Conservation (phyloP, 1,140 invertebrate genomes). For the Drosophila sp. region DNA sequence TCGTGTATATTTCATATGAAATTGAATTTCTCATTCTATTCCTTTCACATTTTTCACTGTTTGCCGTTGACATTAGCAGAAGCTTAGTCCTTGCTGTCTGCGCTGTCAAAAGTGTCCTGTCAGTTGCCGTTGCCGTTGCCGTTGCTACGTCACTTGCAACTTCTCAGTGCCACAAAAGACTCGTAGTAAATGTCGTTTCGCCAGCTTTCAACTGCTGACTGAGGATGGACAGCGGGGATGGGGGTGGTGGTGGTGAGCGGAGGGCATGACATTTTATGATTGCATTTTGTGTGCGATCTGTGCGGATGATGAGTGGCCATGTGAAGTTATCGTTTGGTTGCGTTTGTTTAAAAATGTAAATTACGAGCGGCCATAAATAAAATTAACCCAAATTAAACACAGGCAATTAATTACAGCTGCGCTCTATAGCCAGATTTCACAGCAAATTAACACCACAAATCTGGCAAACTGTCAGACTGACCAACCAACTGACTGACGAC, state of each 20-base stretch:
- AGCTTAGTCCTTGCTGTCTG: slow-evolving; percentile 77
- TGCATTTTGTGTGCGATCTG: slow-evolving; percentile 37
- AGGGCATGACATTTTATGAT: slow-evolving; percentile 49
- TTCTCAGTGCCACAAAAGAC: slow-evolving; percentile 47
- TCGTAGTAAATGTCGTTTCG: slow-evolving; percentile 41
- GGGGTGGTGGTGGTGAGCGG: too few relatives aligned
- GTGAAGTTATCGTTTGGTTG: slow-evolving; percentile 42
- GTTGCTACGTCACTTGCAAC: slow-evolving; percentile 61
- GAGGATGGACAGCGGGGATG: not conserved
- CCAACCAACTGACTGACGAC: slow-evolving; percentile 26
- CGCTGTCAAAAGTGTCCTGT: slow-evolving; percentile 78
- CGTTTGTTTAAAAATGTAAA: slow-evolving; percentile 52
- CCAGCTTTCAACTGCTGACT: not conserved
- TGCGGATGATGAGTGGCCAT: slow-evolving; percentile 24
- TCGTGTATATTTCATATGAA: not conserved
- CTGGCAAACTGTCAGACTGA: slow-evolving; percentile 32
- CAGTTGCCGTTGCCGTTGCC: slow-evolving; percentile 49
- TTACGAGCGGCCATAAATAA: slow-evolving; percentile 79
- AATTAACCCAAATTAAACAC: slow-evolving; percentile 83
- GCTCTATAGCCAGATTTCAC: slow-evolving; percentile 67
- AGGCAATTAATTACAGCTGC: slow-evolving; percentile 76
- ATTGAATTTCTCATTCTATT: slow-evolving; percentile 13
- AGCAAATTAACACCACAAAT: slow-evolving; percentile 82
- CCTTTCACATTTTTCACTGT: slow-evolving; percentile 62
- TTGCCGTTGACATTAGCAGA: slow-evolving; percentile 81